Base-by-base conservation (phyloP, 2,797 vertebrate genomes). In the Columba guinea region DNA sequence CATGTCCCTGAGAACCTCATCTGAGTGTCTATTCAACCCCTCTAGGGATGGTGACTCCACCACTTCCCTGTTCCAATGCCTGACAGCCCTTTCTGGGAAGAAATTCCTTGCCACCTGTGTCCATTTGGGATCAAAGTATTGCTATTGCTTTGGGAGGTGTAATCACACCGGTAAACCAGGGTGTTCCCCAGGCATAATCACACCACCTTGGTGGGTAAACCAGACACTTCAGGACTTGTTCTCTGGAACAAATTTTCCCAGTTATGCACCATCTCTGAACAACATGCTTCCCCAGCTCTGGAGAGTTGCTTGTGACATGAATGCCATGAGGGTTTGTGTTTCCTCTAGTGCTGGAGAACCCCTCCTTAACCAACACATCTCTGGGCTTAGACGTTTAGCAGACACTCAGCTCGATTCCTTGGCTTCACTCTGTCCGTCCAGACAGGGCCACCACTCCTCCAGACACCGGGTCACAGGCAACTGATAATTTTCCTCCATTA, bases 381-480 rank as follows among this genome's bases (percentile, higher is more conserved):
- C 70, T 49, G 56, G 59, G 37, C 52, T 59, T 13, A 18, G 28
- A 46, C 5, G 20, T 24, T 63, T 22, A 81, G 52, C 15, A 55
- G 37, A 18, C 0, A 0, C 55, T 35, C 28, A 74, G 2, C 49
- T 35, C 39, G 27, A 11, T n/a, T 55, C 52, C 26, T 75, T 67
- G 74, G 27, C 44, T 89, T 90, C 28, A 1, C 21, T 30, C 49
- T 70, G 60, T 63, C 32, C 24, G 35, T 93, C 52, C 78, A 70
- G 79, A 69, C 48, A 84, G 67, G 86, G 74, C 46, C 82, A 74
- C 68, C 53, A 6, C 35, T 79, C 70, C 51, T 49, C 24, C 84
- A 94, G 87, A 84, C 67, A 34, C 71, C 23, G 92, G 52, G 78
- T 92, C 82, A 87, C 27, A 65, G n/a, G 78, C 56, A 93, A 34